Base-by-base conservation (phyloP, 2,888 invertebrate species). In the Odontomyia ornata region DNA sequence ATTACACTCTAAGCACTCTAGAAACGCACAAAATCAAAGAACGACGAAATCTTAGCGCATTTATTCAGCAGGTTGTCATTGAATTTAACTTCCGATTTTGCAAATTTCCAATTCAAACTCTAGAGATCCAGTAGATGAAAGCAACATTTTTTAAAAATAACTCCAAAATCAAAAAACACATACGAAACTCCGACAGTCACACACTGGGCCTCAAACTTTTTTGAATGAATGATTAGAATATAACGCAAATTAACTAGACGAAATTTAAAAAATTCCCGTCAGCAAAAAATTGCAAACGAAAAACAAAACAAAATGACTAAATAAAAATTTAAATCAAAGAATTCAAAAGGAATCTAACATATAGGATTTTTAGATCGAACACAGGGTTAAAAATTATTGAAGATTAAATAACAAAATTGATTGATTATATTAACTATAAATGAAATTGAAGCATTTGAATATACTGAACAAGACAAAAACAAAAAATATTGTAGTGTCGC, bases 351-450 rank as follows among this genome's bases (percentile, higher is more conserved):
- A 25, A 23, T 36, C 30, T 60, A 60, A 36, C 30, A 15, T 7
- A 27, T 73, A 57, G 73, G 27, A 73, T 23, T 64, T 64, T 47
- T 75, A 75, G 75, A 75, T 75, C 75, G 25, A 64, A 75, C 60
- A 76, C 67, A 76, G 65, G 76, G 67, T 76, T 76, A 52, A 67
- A 76, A 67, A 23, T 36, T 56, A 56, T 62, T 43, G 23, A 52
- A 76, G 67, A 52, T 56, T 18, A 23, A 23, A 76, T 76, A 21
- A 67, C 21, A 76, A 67, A 65, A 75, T 36, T 43, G 27, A 76
- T 25, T 7, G 15, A 73, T 57, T 56, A 18, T 27, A 57, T n/a
- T 5, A 60, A 75, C 30, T 36, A 36, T 18, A 15, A 13, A 75
- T 9, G 9, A 46, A 46, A 36, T 1, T 47, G 21, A 71, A 23